Evolutionary conservation across 2,113 vertebrate species (phyloP).

Genomic region (Actenoides lindsayi): DNA sequence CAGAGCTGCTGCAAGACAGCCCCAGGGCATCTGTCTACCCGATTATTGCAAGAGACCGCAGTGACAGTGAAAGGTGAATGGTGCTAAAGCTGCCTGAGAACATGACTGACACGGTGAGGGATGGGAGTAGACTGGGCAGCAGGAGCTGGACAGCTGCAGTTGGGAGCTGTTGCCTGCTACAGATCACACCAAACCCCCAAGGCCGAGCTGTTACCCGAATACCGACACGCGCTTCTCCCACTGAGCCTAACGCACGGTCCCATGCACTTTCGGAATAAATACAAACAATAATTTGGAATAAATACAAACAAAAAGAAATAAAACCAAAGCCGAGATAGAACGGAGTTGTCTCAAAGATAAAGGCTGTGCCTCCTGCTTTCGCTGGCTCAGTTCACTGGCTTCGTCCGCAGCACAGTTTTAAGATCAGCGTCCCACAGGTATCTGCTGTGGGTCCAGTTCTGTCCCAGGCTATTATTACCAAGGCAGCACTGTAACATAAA

Average conservation of each 20-base stretch:
- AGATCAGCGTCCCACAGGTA: neutral
- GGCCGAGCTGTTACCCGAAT: neutral
- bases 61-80: neutral
- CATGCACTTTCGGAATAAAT: neutral
- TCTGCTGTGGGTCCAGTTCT: neutral
- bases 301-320: neutral
- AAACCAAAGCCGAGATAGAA: neutral
- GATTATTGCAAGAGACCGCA: neutral
- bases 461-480: neutral
- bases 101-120: fast-evolving
- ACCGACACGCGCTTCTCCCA: fast-evolving
- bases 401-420: too few species aligned
- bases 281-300: neutral
- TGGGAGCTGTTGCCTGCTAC: neutral
- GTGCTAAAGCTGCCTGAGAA: neutral
- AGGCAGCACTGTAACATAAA: neutral
- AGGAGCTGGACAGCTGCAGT: neutral
- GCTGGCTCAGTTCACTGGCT: neutral
- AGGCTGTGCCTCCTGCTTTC: neutral
- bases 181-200: neutral
- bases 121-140: neutral
- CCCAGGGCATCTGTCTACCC: neutral
- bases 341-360: neutral
- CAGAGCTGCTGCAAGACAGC: neutral
- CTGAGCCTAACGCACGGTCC: neutral